Conservation (phyloP, 1,140 invertebrate genomes). For the Hypsibius dujardini region DNA sequence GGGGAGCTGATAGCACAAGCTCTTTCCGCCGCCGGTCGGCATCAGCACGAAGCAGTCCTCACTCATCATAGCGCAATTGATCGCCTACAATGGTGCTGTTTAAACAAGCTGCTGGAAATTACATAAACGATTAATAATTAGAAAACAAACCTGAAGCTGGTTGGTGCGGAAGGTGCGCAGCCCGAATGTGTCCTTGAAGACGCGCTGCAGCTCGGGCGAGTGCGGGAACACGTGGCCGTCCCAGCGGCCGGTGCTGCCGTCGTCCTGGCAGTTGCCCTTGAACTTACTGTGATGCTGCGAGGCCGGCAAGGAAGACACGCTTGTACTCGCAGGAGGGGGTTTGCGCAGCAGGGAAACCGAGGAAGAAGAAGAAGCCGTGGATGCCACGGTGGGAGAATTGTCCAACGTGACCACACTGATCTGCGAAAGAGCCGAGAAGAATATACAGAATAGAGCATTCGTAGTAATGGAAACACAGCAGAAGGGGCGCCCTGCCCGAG, state of each 20-base stretch:
- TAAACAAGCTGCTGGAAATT: too few species aligned
- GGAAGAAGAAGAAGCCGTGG: not conserved
- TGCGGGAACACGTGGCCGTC: slow-evolving; percentile 50
- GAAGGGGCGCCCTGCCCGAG: too few species aligned
- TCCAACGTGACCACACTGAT: not conserved
- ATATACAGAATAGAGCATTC: too few species aligned
- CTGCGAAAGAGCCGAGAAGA: too few species aligned
- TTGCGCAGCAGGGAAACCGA: not conserved
- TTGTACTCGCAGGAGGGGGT: not conserved
- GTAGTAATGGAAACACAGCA: too few species aligned
- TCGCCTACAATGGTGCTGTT: slow-evolving; percentile 37
- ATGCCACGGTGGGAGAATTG: not conserved
- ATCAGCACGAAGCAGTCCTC: slow-evolving; percentile 86
- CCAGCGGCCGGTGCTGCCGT: slow-evolving; percentile 57
- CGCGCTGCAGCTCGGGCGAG: slow-evolving; percentile 41
- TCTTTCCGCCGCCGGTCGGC: slow-evolving; percentile 91
- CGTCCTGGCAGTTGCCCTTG: slow-evolving; percentile 49
- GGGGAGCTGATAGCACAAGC: slow-evolving; percentile 72
- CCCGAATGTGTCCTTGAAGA: slow-evolving; percentile 59
- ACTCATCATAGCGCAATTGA: slow-evolving; percentile 70
- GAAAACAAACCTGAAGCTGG: slow-evolving; percentile 47
- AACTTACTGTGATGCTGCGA: slow-evolving; percentile 31
- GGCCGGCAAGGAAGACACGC: not conserved
- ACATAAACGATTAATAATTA: too few species aligned
- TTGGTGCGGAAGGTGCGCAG: slow-evolving; percentile 69